These are phyloP conservation scores for Petrolisthes manimaculis DNA, from an alignment of 2,888 invertebrate genomes.

Conservation along the genomic window DNA sequence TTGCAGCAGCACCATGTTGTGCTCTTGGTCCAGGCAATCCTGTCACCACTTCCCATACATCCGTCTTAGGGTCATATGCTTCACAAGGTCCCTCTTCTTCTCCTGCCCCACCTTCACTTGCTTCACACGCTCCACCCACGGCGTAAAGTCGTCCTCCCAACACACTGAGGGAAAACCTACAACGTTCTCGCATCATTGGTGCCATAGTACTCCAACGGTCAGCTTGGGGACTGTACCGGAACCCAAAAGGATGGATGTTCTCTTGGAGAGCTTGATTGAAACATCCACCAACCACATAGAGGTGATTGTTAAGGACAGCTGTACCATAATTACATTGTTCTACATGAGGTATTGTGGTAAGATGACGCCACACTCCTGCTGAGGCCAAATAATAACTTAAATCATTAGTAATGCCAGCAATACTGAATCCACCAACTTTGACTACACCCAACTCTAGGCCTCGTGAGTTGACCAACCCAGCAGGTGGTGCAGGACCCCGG, in stretches of 20 bases:
- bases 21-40: conserved; percentile 75
- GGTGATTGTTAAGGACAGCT: conserved; percentile 78
- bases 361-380: conserved; percentile 75
- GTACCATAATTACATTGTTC: conserved; percentile 82
- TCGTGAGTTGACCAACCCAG: conserved; percentile 75
- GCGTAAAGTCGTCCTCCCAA: conserved; percentile 75
- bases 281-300: conserved; percentile 80
- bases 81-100: conserved; percentile 69
- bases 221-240: conserved; percentile 75
- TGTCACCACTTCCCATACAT: conserved; percentile 76
- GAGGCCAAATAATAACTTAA: conserved; percentile 76
- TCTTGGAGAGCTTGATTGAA: conserved; percentile 77
- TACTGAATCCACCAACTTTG: conserved; percentile 79
- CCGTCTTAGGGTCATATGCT: conserved; percentile 74
- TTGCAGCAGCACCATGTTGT: conserved; percentile 75
- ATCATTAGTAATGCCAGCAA: conserved; percentile 78
- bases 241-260: conserved; percentile 81
- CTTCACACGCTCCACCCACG: conserved; percentile 77
- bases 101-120: conserved; percentile 71
- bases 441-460: conserved; percentile 79
- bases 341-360: conserved; percentile 80
- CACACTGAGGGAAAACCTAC: conserved; percentile 78
- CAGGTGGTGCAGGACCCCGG: conserved; percentile 45
- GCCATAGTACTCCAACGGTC: conserved; percentile 79
- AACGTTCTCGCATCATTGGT: conserved; percentile 78